Base-by-base conservation (phyloP, 1,140 invertebrate genomes). In the Melipona quadrifasciata region DNA sequence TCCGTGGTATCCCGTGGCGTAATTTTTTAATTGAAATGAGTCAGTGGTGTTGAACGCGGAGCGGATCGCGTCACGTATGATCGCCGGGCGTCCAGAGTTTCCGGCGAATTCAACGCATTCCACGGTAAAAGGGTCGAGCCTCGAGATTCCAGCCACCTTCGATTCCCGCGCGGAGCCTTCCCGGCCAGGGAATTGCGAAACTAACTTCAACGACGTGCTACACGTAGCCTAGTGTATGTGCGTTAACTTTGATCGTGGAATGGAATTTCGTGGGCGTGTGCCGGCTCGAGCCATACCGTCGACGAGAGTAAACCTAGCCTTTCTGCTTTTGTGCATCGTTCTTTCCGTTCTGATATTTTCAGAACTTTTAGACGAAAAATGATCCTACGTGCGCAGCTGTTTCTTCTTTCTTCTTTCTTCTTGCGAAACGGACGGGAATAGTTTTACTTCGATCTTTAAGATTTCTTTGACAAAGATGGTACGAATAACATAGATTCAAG, bases 1-100 rank as follows among this genome's bases (percentile, higher is more conserved):
- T 79, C 57, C 47, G 1, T 3, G 55, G 82, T 72, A 84, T 84
- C 55, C 31, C 21, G 31, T 31, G 82, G 27, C 19, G 82, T 71
- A 71, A 61, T 84, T 84, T 84, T 84, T 84, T 79, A 79, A 79
- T 79, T 64, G 82, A 77, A 79, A n/a, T 39, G 74, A 84, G 75
- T 64, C 67, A 71, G 27, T 58, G 55, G 67, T 34, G 68, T 51
- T 31, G 61, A 57, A 34, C 21, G 80, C 11, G 53, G 34, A 16
- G 24, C 24, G 55, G 31, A 34, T 17, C 53, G 31, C 61, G 34
- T 55, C 71, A 82, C 80, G 72, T 51, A 24, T 55, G 61, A 8
- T 27, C 51, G 73, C 8, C 16, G 34, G 71, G 24, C 34, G 68
- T 31, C 10, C 64, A 68, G 31, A 70, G 70, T 82, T 82, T 82